phyloP scores from a whole-genome alignment of 1,140 invertebrate genomes.

The Drosophila auraria region DNA sequence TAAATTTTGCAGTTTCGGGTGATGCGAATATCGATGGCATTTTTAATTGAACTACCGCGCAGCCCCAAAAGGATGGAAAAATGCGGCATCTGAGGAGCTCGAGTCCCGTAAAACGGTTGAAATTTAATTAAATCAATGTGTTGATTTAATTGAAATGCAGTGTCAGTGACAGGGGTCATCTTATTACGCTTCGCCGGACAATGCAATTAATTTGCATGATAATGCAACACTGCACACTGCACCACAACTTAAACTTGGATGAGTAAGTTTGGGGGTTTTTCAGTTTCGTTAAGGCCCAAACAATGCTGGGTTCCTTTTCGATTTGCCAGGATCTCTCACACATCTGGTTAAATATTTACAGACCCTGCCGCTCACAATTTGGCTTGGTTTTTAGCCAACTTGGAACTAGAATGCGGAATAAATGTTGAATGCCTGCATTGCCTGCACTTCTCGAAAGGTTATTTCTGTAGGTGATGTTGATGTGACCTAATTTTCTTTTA shows the following conservation, averaged over 20 bases:
- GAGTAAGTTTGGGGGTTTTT: constrained; percentile 1
- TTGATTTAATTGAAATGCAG: constrained; percentile 72
- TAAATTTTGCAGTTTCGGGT: constrained; percentile 65
- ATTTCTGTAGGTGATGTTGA: not conserved
- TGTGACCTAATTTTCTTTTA: constrained; percentile 4
- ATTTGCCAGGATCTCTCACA: not conserved
- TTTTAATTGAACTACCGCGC: constrained; percentile 67
- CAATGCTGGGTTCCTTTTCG: not conserved
- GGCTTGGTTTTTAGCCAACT: not conserved
- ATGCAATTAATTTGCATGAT: constrained; percentile 57
- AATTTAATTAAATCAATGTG: constrained; percentile 80
- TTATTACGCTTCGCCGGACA: constrained; percentile 25
- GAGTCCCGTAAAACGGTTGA: constrained; percentile 31
- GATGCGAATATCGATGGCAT: constrained; percentile 71
- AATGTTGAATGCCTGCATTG: not conserved
- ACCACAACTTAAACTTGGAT: not conserved
- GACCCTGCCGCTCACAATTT: not conserved
- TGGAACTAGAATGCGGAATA: not conserved
- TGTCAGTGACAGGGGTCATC: constrained; percentile 46
- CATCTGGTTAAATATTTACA: constrained; percentile 15
- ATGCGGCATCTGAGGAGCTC: not conserved
- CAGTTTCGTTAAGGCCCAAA: not conserved
- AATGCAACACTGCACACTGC: constrained; percentile 23
- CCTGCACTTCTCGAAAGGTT: not conserved
- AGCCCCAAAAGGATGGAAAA: not conserved